These are phyloP conservation scores for Eupelmus urozonus DNA, from an alignment of 2,888 invertebrate species.

Conservation along the genomic window DNA sequence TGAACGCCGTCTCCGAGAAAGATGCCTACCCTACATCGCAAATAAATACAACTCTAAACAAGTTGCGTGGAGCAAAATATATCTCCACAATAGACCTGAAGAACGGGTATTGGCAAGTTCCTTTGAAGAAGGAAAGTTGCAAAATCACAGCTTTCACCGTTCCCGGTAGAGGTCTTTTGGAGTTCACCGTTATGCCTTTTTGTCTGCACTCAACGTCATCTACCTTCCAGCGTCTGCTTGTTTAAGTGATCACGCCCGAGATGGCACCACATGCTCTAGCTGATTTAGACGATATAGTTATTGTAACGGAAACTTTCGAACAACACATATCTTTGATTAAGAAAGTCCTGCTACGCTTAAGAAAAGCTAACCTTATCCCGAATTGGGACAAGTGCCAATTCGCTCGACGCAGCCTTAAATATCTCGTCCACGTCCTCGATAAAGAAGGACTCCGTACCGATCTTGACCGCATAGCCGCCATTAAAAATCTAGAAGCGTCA, in stretches of 20 bases:
- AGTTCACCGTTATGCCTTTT: neutral
- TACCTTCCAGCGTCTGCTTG: neutral
- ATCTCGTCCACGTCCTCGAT: neutral
- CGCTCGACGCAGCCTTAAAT: neutral
- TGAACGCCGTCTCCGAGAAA: neutral
- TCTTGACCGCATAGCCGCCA: neutral
- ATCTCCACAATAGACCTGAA: neutral
- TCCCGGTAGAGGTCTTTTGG: neutral
- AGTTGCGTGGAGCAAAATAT: neutral
- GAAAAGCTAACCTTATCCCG: neutral
- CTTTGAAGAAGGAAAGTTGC: neutral
- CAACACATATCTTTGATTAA: neutral
- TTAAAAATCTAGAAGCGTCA: neutral
- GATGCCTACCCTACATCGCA: neutral
- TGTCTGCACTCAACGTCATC: neutral
- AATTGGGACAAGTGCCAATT: neutral
- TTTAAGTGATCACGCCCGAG: neutral
- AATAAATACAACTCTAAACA: neutral
- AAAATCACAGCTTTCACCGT: neutral
- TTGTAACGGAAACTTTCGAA: neutral
- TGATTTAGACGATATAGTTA: neutral
- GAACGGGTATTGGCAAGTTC: neutral
- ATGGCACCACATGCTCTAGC: neutral
- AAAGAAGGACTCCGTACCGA: neutral
- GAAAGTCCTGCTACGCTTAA: neutral